Evolutionary conservation across 2,797 vertebrate genomes (phyloP).

Genomic region (Prionace glauca): DNA sequence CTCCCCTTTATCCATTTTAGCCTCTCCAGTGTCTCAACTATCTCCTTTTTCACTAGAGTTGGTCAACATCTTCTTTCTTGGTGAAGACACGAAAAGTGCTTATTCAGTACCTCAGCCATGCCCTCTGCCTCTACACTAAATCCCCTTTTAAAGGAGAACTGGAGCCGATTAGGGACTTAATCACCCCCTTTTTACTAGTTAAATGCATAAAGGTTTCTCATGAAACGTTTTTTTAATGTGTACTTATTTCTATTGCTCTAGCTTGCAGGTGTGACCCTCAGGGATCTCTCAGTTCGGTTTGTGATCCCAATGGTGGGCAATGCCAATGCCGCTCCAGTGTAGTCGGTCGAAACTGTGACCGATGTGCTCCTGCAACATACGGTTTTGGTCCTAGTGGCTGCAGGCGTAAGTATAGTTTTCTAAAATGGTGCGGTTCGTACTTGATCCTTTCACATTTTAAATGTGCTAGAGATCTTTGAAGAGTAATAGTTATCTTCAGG

Average conservation of each 20-base stretch:
- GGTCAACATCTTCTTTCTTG: not conserved
- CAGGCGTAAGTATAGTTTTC: constrained; percentile 64
- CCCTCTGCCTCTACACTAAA: not conserved
- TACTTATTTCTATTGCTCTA: constrained; percentile 47
- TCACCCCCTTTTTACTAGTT: not conserved
- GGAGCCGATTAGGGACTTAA: not conserved
- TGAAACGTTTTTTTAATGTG: not conserved
- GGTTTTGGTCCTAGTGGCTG: constrained; percentile 87
- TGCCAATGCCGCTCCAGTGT: constrained; percentile 85
- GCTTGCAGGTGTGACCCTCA: constrained; percentile 89
- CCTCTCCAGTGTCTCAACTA: not conserved
- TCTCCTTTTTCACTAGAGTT: not conserved
- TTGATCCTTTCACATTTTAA: not conserved
- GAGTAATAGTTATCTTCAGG: not conserved
- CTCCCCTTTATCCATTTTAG: not conserved
- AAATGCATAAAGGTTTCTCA: not conserved
- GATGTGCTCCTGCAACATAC: constrained; percentile 78
- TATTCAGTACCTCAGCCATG: not conserved
- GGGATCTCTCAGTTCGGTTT: constrained; percentile 86
- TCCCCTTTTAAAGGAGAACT: too few species aligned
- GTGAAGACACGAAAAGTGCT: not conserved
- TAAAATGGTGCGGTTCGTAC: not conserved
- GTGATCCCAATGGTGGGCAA: constrained; percentile 82
- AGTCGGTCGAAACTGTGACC: constrained; percentile 78
- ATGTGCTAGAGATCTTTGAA: not conserved